Percentiles rank a stretch among this genome's conserved stretches.
These are phyloP conservation scores for Monodelphis domestica DNA, from an alignment of 2,797 vertebrate genomes.

Conservation along the genomic window DNA sequence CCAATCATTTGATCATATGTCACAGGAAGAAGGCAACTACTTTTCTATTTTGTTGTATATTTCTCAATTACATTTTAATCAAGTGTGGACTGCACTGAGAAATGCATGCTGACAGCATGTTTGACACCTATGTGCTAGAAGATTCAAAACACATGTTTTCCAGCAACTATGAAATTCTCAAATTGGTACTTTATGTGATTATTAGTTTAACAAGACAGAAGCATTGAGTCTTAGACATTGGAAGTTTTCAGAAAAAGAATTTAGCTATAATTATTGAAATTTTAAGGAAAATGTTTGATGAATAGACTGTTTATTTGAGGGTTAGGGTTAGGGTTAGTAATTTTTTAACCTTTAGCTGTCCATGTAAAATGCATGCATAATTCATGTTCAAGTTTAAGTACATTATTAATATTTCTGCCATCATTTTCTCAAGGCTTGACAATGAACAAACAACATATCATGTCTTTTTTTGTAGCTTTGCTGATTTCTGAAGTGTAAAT, in stretches of 20 bases:
- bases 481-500: not conserved
- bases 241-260: constrained; percentile 58
- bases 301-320: not conserved
- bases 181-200: constrained; percentile 56
- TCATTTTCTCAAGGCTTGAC: not conserved
- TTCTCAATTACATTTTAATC: too few relatives aligned
- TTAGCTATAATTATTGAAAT: not conserved
- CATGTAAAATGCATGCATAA: not conserved
- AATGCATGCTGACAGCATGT: too few relatives aligned
- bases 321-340: not conserved
- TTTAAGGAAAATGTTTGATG: too few relatives aligned
- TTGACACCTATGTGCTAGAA: too few relatives aligned
- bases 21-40: constrained; percentile 38
- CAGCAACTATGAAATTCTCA: constrained; percentile 56
- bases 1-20: constrained; percentile 58
- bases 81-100: too few relatives aligned
- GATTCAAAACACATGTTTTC: constrained; percentile 45
- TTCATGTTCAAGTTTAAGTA: not conserved
- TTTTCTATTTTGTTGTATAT: too few relatives aligned
- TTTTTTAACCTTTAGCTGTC: not conserved
- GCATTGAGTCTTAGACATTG: constrained; percentile 56
- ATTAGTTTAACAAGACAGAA: constrained; percentile 67
- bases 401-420: not conserved
- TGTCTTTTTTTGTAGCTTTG: not conserved
- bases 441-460: not conserved